Evolutionary conservation across 1,140 invertebrate genomes (phyloP), one percentile per base, ranked within the genome.

Genomic region (Brachionus calyciflorus): DNA sequence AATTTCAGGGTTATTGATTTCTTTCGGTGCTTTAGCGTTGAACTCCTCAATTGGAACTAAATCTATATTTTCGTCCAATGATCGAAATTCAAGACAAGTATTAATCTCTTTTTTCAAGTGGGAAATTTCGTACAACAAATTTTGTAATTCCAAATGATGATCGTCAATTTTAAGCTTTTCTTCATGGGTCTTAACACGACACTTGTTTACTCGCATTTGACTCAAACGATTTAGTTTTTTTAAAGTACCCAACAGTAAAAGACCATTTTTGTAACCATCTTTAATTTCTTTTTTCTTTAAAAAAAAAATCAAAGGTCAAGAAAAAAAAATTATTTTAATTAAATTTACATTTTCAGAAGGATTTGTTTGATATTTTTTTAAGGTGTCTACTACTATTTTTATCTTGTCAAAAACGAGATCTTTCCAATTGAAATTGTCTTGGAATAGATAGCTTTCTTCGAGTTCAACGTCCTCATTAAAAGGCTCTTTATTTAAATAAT

Each of bases 41-140:
- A 95, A 95, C 80, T 94, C 90, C 79, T 93, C 90, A 55, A 92
- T 85, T 2, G 91, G 83, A 0, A 97, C 90, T 17, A 98, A 85
- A 81, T 94, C 90, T 81, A 98, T 93, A 79, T 91, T 90, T 86
- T 96, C 92, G 89, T 96, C 93, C 84, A 93, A 93, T 7, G 94
- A 96, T 83, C 93, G 94, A 82, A 96, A 96, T 82, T 95, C 91
- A 28, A 93, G 86, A 84, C 94, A 96, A 82, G 94, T 94, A 1
- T 91, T 89, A 12, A 95, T 93, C 88, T 97, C 94, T 80, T 93
- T 93, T 78, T 93, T 90, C 1, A 97, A 86, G 87, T 97, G 93
- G 82, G 92, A 90, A 10, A 92, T 90, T 88, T 97, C 95, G 85
- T 97, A 97, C 0, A 96, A 83, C n/a, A 97, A 86, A 86, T 97